A percentile compares a stretch with the other conserved stretches of the same genome.
phyloP scores from a whole-genome alignment of 2,888 invertebrate genomes.

The Dasypolia templi region DNA sequence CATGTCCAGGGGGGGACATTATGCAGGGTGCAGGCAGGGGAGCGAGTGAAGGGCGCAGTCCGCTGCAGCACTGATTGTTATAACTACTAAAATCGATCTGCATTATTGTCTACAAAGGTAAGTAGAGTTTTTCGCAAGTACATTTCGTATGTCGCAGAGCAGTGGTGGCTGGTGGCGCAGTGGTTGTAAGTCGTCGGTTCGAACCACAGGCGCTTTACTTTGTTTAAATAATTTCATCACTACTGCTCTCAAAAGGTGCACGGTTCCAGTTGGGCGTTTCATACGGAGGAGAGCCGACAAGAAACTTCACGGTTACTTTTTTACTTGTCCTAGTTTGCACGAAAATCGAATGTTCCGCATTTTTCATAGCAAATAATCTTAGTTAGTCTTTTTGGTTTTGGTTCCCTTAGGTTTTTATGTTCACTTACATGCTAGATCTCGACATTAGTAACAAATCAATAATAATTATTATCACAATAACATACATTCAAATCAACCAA shows the following conservation, averaged over 20 bases:
- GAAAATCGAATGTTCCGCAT: background rate
- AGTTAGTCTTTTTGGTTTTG: background rate
- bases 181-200: too few relatives aligned
- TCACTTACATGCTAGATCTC: background rate
- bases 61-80: constrained; percentile 53
- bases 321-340: background rate
- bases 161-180: too few relatives aligned
- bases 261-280: background rate
- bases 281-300: background rate
- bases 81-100: constrained; percentile 44
- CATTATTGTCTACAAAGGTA: background rate
- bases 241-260: too few relatives aligned
- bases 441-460: background rate
- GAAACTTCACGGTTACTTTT: background rate
- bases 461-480: constrained; percentile 2
- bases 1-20: constrained; percentile 44
- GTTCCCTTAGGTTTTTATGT: background rate
- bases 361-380: background rate
- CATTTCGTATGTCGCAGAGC: too few relatives aligned
- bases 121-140: background rate
- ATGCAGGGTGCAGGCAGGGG: constrained; percentile 24
- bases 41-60: constrained; percentile 45
- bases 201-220: too few relatives aligned
- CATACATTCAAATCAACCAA: constrained; percentile 37
- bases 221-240: too few relatives aligned